Percentiles rank a stretch among this genome's conserved stretches.
Conservation (phyloP, 1,140 invertebrate genomes). For the Philotrypesis tridentata region DNA sequence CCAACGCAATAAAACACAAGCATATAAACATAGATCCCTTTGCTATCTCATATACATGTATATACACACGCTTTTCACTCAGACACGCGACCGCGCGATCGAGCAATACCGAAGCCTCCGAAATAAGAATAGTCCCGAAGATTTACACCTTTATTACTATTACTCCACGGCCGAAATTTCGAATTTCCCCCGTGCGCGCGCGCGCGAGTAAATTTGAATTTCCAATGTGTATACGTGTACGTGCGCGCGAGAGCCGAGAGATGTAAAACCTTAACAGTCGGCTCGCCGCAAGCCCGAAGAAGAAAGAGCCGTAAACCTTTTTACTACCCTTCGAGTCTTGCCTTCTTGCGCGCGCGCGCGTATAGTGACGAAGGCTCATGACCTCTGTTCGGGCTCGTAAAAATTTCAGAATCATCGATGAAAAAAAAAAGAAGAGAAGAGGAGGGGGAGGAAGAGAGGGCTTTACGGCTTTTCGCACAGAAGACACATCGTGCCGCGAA, state of each 20-base stretch:
- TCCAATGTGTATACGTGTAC: background rate
- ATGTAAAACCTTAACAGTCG: slow-evolving; percentile 24
- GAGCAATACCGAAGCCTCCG: background rate
- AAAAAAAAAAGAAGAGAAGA: background rate
- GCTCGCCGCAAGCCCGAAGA: background rate
- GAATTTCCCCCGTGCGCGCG: background rate
- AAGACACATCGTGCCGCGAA: background rate
- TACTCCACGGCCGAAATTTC: background rate
- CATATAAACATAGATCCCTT: too few relatives aligned
- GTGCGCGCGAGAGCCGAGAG: background rate
- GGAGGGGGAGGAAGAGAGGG: too few relatives aligned
- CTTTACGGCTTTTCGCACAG: slow-evolving; percentile 11
- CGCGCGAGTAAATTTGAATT: slow-evolving; percentile 27
- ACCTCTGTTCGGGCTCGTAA: slow-evolving; percentile 20
- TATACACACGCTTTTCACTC: too few relatives aligned
- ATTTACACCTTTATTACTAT: background rate
- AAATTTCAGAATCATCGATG: slow-evolving; percentile 31
- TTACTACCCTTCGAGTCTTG: slow-evolving; percentile 14
- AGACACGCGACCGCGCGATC: background rate
- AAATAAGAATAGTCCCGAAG: background rate
- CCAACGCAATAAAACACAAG: too few relatives aligned
- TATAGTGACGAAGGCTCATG: background rate
- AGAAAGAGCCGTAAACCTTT: slow-evolving; percentile 35
- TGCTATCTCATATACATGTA: too few relatives aligned
- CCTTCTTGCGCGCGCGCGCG: background rate